Percentiles rank a stretch among this genome's conserved stretches.
Conservation (phyloP, 1,140 invertebrate genomes). For the Cydia fagiglandana region DNA sequence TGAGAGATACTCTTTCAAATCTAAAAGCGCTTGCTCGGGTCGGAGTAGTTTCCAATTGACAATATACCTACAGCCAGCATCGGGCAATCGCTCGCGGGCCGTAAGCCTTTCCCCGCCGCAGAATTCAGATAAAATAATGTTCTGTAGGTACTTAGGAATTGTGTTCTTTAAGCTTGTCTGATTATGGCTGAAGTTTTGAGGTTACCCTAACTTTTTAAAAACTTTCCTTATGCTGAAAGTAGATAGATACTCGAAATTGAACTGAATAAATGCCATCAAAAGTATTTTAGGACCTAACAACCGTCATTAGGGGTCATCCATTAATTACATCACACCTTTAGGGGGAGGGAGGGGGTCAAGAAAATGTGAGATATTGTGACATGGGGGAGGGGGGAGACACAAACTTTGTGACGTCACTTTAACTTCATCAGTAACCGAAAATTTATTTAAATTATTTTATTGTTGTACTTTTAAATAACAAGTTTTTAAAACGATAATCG, state of each 20-base stretch:
- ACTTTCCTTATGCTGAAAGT: background rate
- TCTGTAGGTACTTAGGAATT: slow-evolving; percentile 12
- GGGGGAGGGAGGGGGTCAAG: no score
- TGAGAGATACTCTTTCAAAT: slow-evolving; percentile 55
- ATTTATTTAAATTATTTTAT: no score
- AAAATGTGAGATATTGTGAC: no score
- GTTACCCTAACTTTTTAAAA: background rate
- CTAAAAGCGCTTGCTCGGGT: slow-evolving; percentile 56
- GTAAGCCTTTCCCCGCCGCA: slow-evolving; percentile 45
- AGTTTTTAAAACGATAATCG: no score
- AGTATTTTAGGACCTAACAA: background rate
- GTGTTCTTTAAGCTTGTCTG: slow-evolving; percentile 6
- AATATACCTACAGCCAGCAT: slow-evolving; percentile 51
- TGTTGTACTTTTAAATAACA: no score
- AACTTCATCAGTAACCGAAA: no score
- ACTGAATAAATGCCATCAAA: background rate
- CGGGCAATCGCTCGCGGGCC: slow-evolving; percentile 55
- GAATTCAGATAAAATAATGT: slow-evolving; percentile 39
- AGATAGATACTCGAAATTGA: no score
- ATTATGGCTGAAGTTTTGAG: background rate
- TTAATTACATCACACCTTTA: no score
- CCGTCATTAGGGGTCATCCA: no score
- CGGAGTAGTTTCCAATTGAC: slow-evolving; percentile 67
- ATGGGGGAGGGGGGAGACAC: no score
- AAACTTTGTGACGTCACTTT: no score